Base-by-base conservation (phyloP, 2,888 invertebrate genomes). In the Lithophane leautieri region DNA sequence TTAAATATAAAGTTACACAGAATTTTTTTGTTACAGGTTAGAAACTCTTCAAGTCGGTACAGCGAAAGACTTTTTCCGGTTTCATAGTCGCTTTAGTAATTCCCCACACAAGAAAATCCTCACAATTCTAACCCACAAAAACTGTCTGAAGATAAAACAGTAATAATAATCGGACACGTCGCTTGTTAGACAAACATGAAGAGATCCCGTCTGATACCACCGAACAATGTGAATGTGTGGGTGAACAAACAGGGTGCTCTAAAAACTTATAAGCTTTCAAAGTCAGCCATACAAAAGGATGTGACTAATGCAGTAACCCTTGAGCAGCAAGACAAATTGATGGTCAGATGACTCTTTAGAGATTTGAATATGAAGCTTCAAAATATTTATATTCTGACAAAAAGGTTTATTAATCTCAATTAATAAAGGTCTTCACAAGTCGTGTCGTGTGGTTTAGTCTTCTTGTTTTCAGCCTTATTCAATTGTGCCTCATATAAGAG, bases 131-230 rank as follows among this genome's bases (percentile, higher is more conserved):
- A 88, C 91, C 63, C 22, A 71, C 76, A 70, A 88, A 89, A 89
- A 78, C 86, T 85, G 86, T 88, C 86, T 88, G 78, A 86, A 92
- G 93, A 94, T 94, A 93, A 95, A 93, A 94, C 92, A 93, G 93
- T 94, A 94, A 94, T 94, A 95, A 94, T 95, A 95, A 96, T 95
- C 94, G 93, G 94, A 94, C 95, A 95, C 95, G 95, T 94, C 92
- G 93, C 96, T 96, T 94, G 96, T 96, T 96, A 96, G 95, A 96
- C 95, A 95, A 95, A 96, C 96, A 96, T 89, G 93, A 91, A 86
- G 89, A 95, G 95, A 95, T 95, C 90, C 89, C 89, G 91, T 87
- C 92, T 89, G 96, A 96, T 96, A 96, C 92, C 92, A 90, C 89
- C 89, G 94, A 94, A 96, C 94, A 94, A 94, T 94, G 93, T 88